These are phyloP conservation scores for Mesaphorura yosii DNA, from an alignment of 1,140 invertebrate species.

Conservation along the genomic window DNA sequence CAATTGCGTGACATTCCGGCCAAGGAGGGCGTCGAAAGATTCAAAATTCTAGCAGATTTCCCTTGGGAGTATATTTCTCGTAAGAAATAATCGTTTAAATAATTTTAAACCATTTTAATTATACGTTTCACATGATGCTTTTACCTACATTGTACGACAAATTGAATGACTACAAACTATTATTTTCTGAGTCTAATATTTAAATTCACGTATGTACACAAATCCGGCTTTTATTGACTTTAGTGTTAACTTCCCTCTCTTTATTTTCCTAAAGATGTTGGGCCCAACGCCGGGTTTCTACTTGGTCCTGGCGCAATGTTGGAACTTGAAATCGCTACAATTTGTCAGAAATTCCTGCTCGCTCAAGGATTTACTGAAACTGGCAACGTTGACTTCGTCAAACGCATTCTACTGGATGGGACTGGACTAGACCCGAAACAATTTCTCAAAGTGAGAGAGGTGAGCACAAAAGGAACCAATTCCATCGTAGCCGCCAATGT, in stretches of 20 bases:
- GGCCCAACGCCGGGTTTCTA: conserved; percentile 11
- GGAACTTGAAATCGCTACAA: conserved; percentile 10
- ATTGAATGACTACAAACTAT: background rate
- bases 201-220: background rate
- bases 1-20: conserved; percentile 34
- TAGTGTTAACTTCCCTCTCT: background rate
- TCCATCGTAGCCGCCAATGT: background rate
- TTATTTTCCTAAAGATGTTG: conserved; percentile 8
- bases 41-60: conserved; percentile 7
- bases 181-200: background rate
- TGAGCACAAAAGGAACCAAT: background rate
- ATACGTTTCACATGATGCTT: conserved; percentile 1
- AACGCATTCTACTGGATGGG: conserved; percentile 16
- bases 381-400: conserved; percentile 18
- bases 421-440: conserved; percentile 10
- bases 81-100: too few species aligned
- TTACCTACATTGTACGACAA: conserved; percentile 9
- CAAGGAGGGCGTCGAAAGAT: background rate
- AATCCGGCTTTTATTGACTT: background rate
- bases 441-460: conserved; percentile 24
- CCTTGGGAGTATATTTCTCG: background rate
- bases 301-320: background rate
- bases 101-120: too few species aligned
- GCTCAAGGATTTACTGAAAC: conserved; percentile 16
- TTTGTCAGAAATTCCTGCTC: conserved; percentile 14